Percentiles rank a stretch among this genome's conserved stretches.
These are phyloP conservation scores for Cheirogaleus major DNA, from an alignment of 2,797 vertebrate species.

Conservation along the genomic window DNA sequence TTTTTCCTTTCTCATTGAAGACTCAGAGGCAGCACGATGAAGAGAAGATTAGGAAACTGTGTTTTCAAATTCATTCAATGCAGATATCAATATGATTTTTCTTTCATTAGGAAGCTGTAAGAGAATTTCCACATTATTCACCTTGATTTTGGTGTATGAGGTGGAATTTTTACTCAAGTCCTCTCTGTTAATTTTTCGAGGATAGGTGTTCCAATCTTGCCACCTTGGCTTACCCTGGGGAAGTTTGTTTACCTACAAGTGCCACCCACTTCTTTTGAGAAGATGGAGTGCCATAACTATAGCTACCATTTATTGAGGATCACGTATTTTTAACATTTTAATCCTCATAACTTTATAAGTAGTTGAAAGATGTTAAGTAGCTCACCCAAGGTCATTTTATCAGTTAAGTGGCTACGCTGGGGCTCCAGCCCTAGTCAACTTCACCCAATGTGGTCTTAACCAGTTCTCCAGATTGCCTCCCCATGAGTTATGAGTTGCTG, in stretches of 20 bases:
- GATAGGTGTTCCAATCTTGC: neutral
- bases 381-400: neutral
- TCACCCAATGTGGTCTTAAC: neutral
- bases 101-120: neutral
- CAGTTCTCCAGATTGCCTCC: neutral
- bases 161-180: neutral
- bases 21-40: neutral
- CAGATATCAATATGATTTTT: neutral
- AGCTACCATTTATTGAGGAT: neutral
- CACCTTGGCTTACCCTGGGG: neutral
- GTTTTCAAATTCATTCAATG: neutral
- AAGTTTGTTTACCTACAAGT: neutral
- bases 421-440: neutral
- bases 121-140: neutral
- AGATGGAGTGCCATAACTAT: accelerated
- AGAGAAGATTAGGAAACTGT: neutral
- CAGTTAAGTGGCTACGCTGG: neutral
- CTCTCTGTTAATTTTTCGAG: neutral
- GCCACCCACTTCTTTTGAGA: neutral
- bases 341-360: neutral
- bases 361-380: neutral
- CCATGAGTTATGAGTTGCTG: too few relatives aligned
- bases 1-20: constrained; percentile 28
- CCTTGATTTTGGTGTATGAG: neutral
- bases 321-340: neutral